Evolutionary conservation across 2,113 vertebrate genomes (phyloP).

Genomic region (Amblyopsis rosae): DNA sequence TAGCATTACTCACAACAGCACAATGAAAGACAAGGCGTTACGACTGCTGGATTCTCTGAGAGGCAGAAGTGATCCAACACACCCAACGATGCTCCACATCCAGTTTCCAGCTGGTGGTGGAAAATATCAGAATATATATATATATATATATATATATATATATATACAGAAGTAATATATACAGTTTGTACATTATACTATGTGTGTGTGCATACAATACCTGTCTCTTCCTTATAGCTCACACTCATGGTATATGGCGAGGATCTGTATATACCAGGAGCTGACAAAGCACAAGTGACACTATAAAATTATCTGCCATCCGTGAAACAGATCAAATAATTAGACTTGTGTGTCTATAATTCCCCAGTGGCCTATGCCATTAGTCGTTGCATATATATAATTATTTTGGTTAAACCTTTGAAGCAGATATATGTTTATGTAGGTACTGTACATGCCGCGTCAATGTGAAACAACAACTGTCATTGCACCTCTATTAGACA

Average conservation of each 20-base stretch:
- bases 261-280: constrained; percentile 12
- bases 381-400: neutral
- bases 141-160: neutral
- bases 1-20: constrained; percentile 78
- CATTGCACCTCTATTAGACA: constrained; percentile 31
- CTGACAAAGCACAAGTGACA: constrained; percentile 27
- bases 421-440: neutral
- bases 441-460: neutral
- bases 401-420: neutral
- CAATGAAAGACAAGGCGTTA: constrained; percentile 69
- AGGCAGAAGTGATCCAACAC: neutral
- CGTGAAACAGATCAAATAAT: neutral
- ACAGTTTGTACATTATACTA: neutral
- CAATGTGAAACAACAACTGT: neutral
- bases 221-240: constrained; percentile 21
- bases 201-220: constrained; percentile 21
- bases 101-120: constrained; percentile 50
- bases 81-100: constrained; percentile 33
- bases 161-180: neutral
- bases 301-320: too few relatives aligned
- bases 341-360: neutral
- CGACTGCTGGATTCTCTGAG: constrained; percentile 33
- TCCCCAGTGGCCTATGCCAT: neutral
- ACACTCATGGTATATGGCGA: constrained; percentile 20
- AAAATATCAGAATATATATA: constrained; percentile 5